phyloP scores from a whole-genome alignment of 2,888 invertebrate species.

The Limnephilus auricula region DNA sequence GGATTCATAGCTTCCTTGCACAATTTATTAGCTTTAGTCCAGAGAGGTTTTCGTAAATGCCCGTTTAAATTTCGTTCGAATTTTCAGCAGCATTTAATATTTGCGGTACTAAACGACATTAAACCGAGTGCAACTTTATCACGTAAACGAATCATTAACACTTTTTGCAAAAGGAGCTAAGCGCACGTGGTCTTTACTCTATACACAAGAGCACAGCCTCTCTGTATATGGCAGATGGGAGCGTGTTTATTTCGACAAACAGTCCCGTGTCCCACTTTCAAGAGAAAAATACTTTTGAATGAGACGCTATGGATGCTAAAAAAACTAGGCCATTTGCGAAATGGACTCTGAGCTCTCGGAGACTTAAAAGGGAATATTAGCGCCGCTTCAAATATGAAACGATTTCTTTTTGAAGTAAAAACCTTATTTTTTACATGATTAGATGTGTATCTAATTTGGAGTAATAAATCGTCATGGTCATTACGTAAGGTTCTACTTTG shows the following conservation, averaged over 20 bases:
- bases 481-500: not conserved
- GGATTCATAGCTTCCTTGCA: not conserved
- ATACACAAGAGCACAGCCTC: not conserved
- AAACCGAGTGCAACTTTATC: not conserved
- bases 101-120: too few species aligned
- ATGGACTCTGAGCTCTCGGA: not conserved
- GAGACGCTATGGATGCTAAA: not conserved
- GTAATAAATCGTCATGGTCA: not conserved
- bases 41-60: not conserved
- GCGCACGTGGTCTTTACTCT: not conserved
- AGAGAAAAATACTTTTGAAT: not conserved
- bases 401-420: not conserved
- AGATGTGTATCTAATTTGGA: not conserved
- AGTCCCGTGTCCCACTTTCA: not conserved
- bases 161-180: not conserved
- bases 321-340: not conserved
- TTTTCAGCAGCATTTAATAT: not conserved
- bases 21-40: not conserved
- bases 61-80: not conserved
- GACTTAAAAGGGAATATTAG: not conserved
- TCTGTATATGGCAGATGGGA: not conserved
- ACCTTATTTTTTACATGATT: too few species aligned
- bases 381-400: not conserved
- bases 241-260: not conserved
- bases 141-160: not conserved